Conservation (phyloP, 2,888 invertebrate genomes). For the Folsomia candida region DNA sequence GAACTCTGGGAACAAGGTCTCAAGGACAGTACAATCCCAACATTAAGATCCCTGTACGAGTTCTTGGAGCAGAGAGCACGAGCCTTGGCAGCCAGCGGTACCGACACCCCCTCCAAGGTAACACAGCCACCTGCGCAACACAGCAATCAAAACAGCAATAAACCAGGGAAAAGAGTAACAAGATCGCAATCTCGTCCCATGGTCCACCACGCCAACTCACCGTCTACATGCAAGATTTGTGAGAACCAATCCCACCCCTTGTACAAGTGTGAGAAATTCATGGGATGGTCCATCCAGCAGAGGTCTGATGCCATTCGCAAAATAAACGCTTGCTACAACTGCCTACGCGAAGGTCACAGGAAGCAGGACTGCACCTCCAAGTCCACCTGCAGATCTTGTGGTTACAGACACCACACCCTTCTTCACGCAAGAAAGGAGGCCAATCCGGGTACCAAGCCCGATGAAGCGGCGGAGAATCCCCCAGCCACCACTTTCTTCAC, state of each 20-base stretch:
- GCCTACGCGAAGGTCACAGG: neutral
- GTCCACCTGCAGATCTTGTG: neutral
- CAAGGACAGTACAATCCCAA: constrained; percentile 11
- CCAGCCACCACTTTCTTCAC: too few species aligned
- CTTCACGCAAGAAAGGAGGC: neutral
- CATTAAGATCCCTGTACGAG: constrained; percentile 1
- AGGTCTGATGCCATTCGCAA: too few species aligned
- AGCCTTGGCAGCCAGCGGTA: constrained; percentile 17
- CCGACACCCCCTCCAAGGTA: too few species aligned
- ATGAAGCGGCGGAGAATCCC: too few species aligned
- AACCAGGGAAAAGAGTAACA: too few species aligned
- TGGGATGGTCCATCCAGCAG: too few species aligned
- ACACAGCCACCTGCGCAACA: neutral
- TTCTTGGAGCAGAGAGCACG: constrained; percentile 24
- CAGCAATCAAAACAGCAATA: neutral
- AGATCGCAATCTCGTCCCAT: too few species aligned
- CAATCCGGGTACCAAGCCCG: too few species aligned
- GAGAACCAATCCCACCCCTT: too few species aligned
- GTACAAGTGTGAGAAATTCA: too few species aligned
- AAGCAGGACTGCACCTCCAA: neutral
- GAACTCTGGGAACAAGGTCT: constrained; percentile 25
- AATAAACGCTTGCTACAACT: constrained; percentile 1
- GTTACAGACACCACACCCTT: constrained; percentile 7
- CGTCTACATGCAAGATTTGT: too few species aligned
- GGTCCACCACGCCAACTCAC: too few species aligned